Evolutionary conservation across 2,113 vertebrate species (phyloP), one percentile per base, ranked within the genome.

Genomic region (Crypturellus undulatus): DNA sequence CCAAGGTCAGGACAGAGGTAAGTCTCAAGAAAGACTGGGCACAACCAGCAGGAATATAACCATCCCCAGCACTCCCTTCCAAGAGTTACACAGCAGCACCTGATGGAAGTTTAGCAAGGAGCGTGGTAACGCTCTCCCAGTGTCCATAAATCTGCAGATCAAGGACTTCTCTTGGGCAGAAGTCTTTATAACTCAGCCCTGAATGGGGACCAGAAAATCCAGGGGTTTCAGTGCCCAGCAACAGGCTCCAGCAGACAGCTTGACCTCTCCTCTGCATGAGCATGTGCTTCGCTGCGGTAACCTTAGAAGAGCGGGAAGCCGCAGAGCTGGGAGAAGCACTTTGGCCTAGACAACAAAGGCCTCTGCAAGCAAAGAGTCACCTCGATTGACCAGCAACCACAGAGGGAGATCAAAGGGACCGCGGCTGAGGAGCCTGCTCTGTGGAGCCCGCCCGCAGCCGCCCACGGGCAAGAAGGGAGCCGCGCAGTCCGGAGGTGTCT

Each of bases 301-400:
- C 71, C 34, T 47, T 30, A 63, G 56, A 63, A 65, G 7, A 40
- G 42, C 24, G 22, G 9, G 28, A 78, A 16, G n/a, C 76, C 77
- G 67, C 30, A 70, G 86, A 90, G 71, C 10, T 26, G 25, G 22
- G 78, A 92, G 54, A 3, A 79, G 76, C 36, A 68, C 28, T 51
- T 82, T 36, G 58, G 32, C 45, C 52, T 63, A 3, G 6, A 80
- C 60, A 93, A 63, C 2, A 34, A 68, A 90, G 64, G 28, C 3
- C 34, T 49, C 64, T 20, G 73, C 14, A 6, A 81, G 38, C 38
- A 94, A 93, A 90, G 15, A 62, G 64, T 89, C 38, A 24, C 24
- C 47, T 94, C 60, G 56, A 86, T 78, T 64, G 60, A 84, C 34
- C 73, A 72, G 69, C 45, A 90, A 56, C 68, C 42, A 63, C 38